Conservation (phyloP, 2,797 vertebrate genomes). For the Carcharodon carcharias region DNA sequence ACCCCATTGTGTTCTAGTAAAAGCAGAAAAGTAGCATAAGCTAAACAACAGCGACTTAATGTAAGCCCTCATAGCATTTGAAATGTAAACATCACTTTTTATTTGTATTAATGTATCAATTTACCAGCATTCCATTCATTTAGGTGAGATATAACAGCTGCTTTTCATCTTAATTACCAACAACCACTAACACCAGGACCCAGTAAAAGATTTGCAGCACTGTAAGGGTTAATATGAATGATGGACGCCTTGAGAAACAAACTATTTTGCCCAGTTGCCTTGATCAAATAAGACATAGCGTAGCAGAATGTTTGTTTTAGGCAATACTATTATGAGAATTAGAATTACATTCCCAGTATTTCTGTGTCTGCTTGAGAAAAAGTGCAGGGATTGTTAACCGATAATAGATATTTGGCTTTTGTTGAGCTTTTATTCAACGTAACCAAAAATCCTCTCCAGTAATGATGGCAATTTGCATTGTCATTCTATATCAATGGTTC, state of each 20-base stretch:
- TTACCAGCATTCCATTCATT: not conserved
- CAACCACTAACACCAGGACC: not conserved
- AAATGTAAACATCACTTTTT: not conserved
- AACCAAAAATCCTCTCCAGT: not conserved
- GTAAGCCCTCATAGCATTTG: not conserved
- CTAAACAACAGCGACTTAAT: not conserved
- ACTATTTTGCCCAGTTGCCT: not conserved
- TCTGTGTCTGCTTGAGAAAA: too few species aligned
- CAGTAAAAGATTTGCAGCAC: not conserved
- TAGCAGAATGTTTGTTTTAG: not conserved
- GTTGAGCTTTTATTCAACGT: not conserved
- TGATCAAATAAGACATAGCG: not conserved
- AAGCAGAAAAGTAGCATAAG: not conserved
- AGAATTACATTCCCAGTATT: too few species aligned
- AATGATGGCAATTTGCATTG: not conserved
- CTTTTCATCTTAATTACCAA: not conserved
- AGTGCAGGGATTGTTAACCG: not conserved
- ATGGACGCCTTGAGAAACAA: not conserved
- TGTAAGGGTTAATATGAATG: not conserved
- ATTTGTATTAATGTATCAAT: slow-evolving; percentile 2
- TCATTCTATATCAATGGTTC: not conserved
- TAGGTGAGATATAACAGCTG: not conserved
- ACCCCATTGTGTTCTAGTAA: not conserved
- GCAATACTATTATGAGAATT: not conserved
- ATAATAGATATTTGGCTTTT: not conserved